Percentiles rank a stretch among this genome's conserved stretches.
Conservation (phyloP, 2,797 vertebrate genomes). For the Muraenolepis orangiensis region DNA sequence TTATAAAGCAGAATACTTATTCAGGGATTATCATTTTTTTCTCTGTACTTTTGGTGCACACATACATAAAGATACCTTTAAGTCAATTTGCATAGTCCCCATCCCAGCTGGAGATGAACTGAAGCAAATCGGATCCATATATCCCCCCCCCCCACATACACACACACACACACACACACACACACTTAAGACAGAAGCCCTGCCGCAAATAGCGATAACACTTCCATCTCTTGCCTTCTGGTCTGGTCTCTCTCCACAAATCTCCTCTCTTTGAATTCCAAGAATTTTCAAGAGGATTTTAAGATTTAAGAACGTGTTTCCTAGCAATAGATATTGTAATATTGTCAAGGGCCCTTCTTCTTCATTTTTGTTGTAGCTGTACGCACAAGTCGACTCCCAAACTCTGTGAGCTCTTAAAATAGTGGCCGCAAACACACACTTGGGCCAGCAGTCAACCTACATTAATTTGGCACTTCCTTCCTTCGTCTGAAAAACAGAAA, state of each 20-base stretch:
- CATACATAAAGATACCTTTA: conserved; percentile 57
- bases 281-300: conserved; percentile 49
- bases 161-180: too few relatives aligned
- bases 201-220: conserved; percentile 60
- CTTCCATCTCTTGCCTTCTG: conserved; percentile 63
- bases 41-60: conserved; percentile 35
- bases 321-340: conserved; percentile 66
- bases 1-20: not conserved
- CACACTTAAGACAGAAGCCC: conserved; percentile 51
- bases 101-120: conserved; percentile 69
- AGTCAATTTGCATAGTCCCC: conserved; percentile 66
- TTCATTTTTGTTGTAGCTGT: too few relatives aligned
- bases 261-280: conserved; percentile 57
- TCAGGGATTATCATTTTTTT: too few relatives aligned
- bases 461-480: conserved; percentile 54
- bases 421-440: conserved; percentile 66
- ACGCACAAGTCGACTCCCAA: conserved; percentile 4
- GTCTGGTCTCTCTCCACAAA: conserved; percentile 52
- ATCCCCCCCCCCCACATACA: too few relatives aligned
- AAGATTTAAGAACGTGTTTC: conserved; percentile 63
- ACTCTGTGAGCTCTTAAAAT: conserved; percentile 23
- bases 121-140: conserved; percentile 63
- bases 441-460: conserved; percentile 57
- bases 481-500: conserved; percentile 56
- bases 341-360: conserved; percentile 30